Evolutionary conservation across 2,797 vertebrate genomes (phyloP), one percentile per base, ranked within the genome.

Genomic region (Gallinago solitaria): DNA sequence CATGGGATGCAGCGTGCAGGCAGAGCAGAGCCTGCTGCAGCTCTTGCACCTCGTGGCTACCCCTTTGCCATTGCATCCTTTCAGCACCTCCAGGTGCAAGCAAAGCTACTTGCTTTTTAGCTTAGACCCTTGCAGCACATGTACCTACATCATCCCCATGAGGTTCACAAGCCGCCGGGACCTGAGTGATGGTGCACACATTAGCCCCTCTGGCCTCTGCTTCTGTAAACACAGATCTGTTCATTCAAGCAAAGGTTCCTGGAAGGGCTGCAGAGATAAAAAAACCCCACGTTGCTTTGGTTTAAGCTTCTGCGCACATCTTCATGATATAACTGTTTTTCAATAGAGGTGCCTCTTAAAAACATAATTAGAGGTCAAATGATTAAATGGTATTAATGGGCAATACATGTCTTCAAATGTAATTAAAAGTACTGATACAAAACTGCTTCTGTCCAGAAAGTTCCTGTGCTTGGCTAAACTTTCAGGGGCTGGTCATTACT

Each of bases 361-460:
- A 89, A 75, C 65, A 63, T 81, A 85, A 83, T 87, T 95, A 87
- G 82, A 87, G 75, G 75, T 95, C 87, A 96, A 68, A 50, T 43
- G 43, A 8, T 18, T 17, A 43, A 43, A 43, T 43, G 43, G 43
- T 59, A 92, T 83, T 93, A 96, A 91, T 73, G 89, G 45, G 28
- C 61, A 83, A 60, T 86, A 54, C 50, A 19, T 48, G 50, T 70
- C 84, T 91, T 92, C 79, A 92, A 65, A 71, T 61, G 69, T 86
- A 89, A 92, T 95, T 96, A 93, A 89, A 94, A 87, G 35, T 35
- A 51, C 16, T 17, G 28, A 67, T 67, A 89, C 37, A 50, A 67
- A 95, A 77, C 61, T 50, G 45, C 41, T 35, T 64, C 81, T 89
- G 53, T 80, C 57, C 53, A 61, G 50, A 87, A 93, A 81, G 75